Base-by-base conservation (phyloP, 2,113 vertebrate species). In the Hyaena hyaena region DNA sequence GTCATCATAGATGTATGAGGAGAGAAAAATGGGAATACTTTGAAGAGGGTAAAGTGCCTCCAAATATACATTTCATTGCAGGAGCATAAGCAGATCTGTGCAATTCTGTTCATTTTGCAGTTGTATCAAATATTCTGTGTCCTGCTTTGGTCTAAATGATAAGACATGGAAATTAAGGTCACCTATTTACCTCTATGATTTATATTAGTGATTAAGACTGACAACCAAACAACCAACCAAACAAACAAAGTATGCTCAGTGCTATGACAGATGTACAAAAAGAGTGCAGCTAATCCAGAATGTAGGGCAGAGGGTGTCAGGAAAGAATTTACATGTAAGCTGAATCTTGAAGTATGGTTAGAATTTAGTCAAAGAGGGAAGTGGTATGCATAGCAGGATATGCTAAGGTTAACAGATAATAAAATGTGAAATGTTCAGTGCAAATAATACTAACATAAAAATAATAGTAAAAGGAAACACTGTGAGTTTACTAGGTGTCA, bases 71-170 rank as follows among this genome's bases (percentile, higher is more conserved):
- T 68, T 82, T 83, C 26, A 77, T 50, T 24, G 9, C 24, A 21
- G 39, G 9, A 81, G 31, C 35, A 76, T 73, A 66, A 91, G 35
- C 21, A 65, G 14, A 68, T 81, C 19, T 91, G 73, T 73, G n/a
- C 6, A 39, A 61, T 74, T 96, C 45, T 94, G 23, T 91, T 81
- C 39, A 48, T 33, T 94, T 96, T 90, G 45, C 31, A 73, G 23
- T 94, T 48, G 33, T 21, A 68, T 74, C 12, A 58, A 28, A 43
- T 74, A 86, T 26, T 77, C 33, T 83, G 90, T 90, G 66, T 39
- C 24, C 71, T 66, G 9, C 28, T 73, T 91, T 87, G 53, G 16
- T 14, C 66, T 82, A 48, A 74, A 50, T 81, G 48, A 87, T 74
- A 43, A 17, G 19, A 45, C 48, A 39, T 74, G 14, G 35, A 65